phyloP scores from a whole-genome alignment of 1,140 invertebrate species.

The Agrypnia vestita region DNA sequence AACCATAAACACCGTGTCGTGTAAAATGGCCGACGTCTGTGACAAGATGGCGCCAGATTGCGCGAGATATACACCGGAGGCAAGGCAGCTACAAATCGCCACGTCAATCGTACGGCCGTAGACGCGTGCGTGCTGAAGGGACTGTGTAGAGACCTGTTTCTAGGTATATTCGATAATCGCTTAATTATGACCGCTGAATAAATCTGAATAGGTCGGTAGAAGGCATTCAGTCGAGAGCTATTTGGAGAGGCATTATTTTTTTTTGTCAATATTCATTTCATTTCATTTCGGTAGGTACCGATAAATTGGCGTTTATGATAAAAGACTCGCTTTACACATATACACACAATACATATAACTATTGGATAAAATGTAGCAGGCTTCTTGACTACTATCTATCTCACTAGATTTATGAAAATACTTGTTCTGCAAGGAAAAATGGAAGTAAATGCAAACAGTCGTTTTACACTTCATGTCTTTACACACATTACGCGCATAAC shows the following conservation, averaged over 20 bases:
- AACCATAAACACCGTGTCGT: neutral
- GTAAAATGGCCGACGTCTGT: neutral
- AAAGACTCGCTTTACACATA: no score
- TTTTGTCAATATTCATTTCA: no score
- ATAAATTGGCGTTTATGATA: conserved; percentile 4
- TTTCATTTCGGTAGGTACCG: no score
- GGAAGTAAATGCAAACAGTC: no score
- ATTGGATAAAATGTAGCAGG: no score
- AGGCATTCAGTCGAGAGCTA: neutral
- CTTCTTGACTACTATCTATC: no score
- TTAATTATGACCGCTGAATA: neutral
- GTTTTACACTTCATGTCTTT: no score
- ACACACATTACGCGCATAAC: no score
- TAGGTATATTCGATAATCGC: neutral
- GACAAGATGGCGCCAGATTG: conserved; percentile 35
- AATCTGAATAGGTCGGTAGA: neutral
- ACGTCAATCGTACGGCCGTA: conserved; percentile 6
- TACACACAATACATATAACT: no score
- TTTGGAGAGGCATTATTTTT: neutral
- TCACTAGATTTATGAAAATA: no score
- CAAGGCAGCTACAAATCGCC: conserved; percentile 35
- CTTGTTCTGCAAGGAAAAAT: no score
- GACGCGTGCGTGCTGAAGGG: neutral
- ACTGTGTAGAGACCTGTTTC: neutral
- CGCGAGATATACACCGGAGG: neutral